These are phyloP conservation scores for Cyclophora punctaria DNA, from an alignment of 2,888 invertebrate genomes.

Conservation along the genomic window DNA sequence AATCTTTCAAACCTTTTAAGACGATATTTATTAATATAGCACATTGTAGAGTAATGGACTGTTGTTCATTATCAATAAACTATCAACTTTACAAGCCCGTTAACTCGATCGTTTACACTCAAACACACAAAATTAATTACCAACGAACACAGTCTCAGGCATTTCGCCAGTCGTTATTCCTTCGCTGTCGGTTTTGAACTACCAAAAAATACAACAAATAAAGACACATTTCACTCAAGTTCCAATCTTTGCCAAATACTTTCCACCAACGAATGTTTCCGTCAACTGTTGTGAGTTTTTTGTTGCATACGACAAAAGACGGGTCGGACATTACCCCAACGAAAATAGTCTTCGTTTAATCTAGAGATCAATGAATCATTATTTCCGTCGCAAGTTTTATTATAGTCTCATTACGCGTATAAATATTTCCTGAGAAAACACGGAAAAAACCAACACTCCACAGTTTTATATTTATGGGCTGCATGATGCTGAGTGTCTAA, in stretches of 20 bases:
- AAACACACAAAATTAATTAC: slow-evolving; percentile 35
- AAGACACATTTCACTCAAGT: slow-evolving; percentile 40
- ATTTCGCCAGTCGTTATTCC: slow-evolving; percentile 49
- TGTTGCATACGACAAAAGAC: slow-evolving; percentile 32
- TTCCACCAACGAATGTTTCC: slow-evolving; percentile 48
- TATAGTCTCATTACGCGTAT: slow-evolving; percentile 17
- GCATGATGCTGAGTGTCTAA: too few relatives aligned
- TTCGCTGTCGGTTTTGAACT: slow-evolving; percentile 49
- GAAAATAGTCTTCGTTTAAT: slow-evolving; percentile 38
- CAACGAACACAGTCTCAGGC: slow-evolving; percentile 55
- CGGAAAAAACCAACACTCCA: too few relatives aligned
- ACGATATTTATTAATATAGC: too few relatives aligned
- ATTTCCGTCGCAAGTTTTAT: slow-evolving; percentile 14
- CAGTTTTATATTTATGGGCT: too few relatives aligned
- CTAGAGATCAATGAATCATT: slow-evolving; percentile 37
- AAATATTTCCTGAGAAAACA: slow-evolving; percentile 18
- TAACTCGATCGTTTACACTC: slow-evolving; percentile 6
- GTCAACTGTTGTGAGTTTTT: slow-evolving; percentile 34
- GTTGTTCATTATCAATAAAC: neutral
- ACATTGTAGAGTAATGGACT: too few relatives aligned
- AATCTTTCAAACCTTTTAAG: too few relatives aligned
- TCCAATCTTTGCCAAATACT: slow-evolving; percentile 56
- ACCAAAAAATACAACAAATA: slow-evolving; percentile 43
- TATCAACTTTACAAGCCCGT: neutral
- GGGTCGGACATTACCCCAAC: slow-evolving; percentile 40